Percentiles rank a stretch among this genome's conserved stretches.
These are phyloP conservation scores for Notechis scutatus DNA, from an alignment of 2,113 vertebrate species.

Conservation along the genomic window DNA sequence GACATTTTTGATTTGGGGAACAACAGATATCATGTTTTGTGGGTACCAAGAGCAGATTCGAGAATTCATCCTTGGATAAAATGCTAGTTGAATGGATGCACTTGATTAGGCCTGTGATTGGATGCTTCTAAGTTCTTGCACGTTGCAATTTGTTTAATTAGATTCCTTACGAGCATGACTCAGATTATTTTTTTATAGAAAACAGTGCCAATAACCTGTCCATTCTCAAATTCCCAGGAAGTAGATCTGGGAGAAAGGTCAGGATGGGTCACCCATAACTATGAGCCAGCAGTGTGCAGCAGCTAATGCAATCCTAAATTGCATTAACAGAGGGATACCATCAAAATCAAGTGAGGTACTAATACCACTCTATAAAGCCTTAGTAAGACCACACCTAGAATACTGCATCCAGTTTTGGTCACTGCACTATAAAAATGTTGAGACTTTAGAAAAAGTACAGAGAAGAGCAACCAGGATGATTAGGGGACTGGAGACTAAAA, in stretches of 20 bases:
- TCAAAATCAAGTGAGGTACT: too few relatives aligned
- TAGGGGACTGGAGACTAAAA: too few relatives aligned
- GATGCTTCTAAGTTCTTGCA: too few relatives aligned
- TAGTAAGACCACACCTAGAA: too few relatives aligned
- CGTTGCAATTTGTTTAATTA: not conserved
- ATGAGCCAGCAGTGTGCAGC: too few relatives aligned
- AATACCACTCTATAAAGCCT: too few relatives aligned
- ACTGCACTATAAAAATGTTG: too few relatives aligned
- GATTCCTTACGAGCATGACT: not conserved
- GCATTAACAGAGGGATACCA: too few relatives aligned
- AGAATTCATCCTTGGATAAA: not conserved
- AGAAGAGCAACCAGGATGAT: too few relatives aligned
- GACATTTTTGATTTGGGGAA: not conserved
- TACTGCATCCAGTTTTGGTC: too few relatives aligned
- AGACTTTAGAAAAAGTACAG: too few relatives aligned
- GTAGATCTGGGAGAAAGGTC: not conserved
- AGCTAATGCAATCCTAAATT: too few relatives aligned
- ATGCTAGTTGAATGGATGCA: not conserved
- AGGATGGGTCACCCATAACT: not conserved
- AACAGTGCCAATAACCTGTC: not conserved
- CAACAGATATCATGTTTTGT: not conserved
- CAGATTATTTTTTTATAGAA: not conserved
- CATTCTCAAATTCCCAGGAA: not conserved
- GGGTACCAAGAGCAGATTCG: not conserved
- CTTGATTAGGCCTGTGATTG: not conserved